Evolutionary conservation across 37 sponge, comb jelly and placozoan species (phyloP), one percentile per base, ranked within the genome.

Genomic region (Lycopodina hypogea): DNA sequence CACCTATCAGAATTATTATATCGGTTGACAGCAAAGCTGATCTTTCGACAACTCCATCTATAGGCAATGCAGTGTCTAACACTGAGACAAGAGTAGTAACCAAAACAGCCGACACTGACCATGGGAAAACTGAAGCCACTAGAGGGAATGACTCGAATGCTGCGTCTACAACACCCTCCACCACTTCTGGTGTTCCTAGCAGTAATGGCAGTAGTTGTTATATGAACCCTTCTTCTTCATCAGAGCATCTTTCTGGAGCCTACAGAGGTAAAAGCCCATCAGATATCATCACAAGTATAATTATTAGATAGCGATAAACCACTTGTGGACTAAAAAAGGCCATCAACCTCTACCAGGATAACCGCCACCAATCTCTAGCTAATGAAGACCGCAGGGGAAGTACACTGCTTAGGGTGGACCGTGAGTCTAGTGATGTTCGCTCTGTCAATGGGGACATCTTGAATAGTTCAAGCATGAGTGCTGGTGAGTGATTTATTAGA

Each of bases 301-400:
- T 56, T 2, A 26, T 78, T 36, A 26, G 38, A 29, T 68, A 68
- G 24, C 42, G 71, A 11, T 62, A 18, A 51, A 36, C 61, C 18
- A 17, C 62, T 1, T 78, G 88, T 21, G 88, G 88, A 2, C 63
- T 87, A 0, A 81, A 63, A 66, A 56, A 65, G 62, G 73, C 78
- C 21, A 53, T 87, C 51, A 81, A 22, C 23, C 21, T 74, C 51
- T 87, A 87, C 77, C 83, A 87, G 65, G 83, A 87, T 64, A 87
- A 55, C 61, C 56, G 63, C 51, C 70, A 52, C 72, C 55, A 73
- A 58, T 45, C 26, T 23, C 9, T 37, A 7, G 66, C 8, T 35
- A 12, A 9, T 7, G 19, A 60, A 40, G 23, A n/a, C 48, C 48
- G 48, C 48, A 45, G 9, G 48, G 48, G 48, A 9, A 45, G 8